Percentiles rank a stretch among this genome's conserved stretches.
phyloP scores from a whole-genome alignment of 2,797 vertebrate genomes.

The Anguilla megastoma region DNA sequence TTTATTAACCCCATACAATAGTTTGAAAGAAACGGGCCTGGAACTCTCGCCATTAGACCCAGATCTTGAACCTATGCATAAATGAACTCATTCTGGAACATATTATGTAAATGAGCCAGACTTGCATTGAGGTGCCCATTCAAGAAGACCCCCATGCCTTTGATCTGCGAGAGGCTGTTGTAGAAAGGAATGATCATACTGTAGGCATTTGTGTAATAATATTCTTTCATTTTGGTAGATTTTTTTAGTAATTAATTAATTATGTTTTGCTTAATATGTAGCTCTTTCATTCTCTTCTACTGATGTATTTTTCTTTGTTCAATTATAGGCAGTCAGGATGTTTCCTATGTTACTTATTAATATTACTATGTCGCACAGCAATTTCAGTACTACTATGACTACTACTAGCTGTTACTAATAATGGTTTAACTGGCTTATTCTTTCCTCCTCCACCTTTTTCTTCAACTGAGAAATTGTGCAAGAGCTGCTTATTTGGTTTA shows the following conservation, averaged over 20 bases:
- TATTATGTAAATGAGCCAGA: too few relatives aligned
- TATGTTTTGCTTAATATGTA: too few relatives aligned
- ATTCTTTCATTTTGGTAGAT: too few relatives aligned
- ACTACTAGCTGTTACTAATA: neutral
- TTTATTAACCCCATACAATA: neutral
- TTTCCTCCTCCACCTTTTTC: neutral
- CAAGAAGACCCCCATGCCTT: too few relatives aligned
- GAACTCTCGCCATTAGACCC: neutral
- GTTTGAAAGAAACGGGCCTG: neutral
- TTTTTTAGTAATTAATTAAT: too few relatives aligned
- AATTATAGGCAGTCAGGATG: neutral
- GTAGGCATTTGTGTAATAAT: too few relatives aligned
- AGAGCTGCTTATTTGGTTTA: neutral
- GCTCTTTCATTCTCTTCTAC: too few relatives aligned
- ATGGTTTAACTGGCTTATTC: neutral
- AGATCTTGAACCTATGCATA: neutral
- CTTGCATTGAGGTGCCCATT: too few relatives aligned
- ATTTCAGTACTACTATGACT: neutral
- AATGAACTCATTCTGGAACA: too few relatives aligned
- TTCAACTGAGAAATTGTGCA: neutral
- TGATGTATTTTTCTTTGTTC: neutral
- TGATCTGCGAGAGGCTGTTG: too few relatives aligned
- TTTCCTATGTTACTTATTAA: neutral
- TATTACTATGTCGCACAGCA: neutral
- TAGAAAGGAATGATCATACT: too few relatives aligned